phyloP scores from a whole-genome alignment of 2,888 invertebrate species.

The Tricholauxania praeusta region DNA sequence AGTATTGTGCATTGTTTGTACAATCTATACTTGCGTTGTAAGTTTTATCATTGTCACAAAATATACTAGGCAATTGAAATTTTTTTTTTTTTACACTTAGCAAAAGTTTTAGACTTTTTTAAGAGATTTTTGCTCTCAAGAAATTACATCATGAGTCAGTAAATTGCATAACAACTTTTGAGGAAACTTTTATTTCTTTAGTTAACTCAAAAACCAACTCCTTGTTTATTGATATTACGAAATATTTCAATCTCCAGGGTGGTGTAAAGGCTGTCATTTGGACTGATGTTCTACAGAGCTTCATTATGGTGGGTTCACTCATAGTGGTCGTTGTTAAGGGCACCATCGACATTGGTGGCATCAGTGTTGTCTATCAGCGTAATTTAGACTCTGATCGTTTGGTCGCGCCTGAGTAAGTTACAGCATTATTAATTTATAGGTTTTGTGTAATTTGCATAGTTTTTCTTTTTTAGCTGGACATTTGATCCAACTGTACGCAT shows the following conservation, averaged over 20 bases:
- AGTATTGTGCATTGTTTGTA: constrained; percentile 80
- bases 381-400: constrained; percentile 78
- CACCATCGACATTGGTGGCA: constrained; percentile 78
- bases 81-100: too few relatives aligned
- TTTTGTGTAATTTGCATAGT: constrained; percentile 8
- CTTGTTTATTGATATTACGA: not conserved
- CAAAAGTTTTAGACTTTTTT: too few relatives aligned
- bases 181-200: too few relatives aligned
- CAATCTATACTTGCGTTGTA: constrained; percentile 91
- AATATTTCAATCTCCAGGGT: constrained; percentile 70
- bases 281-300: constrained; percentile 84
- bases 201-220: not conserved
- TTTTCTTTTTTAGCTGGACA: constrained; percentile 73
- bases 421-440: not conserved
- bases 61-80: too few relatives aligned
- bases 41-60: constrained; percentile 63
- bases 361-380: constrained; percentile 74
- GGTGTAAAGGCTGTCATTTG: constrained; percentile 84
- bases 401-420: constrained; percentile 75
- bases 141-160: not conserved
- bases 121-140: not conserved
- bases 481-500: constrained; percentile 82
- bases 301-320: constrained; percentile 81
- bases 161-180: not conserved
- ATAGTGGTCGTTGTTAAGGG: constrained; percentile 79